Evolutionary conservation across 2,113 vertebrate genomes (phyloP).

Genomic region (Turnix velox): DNA sequence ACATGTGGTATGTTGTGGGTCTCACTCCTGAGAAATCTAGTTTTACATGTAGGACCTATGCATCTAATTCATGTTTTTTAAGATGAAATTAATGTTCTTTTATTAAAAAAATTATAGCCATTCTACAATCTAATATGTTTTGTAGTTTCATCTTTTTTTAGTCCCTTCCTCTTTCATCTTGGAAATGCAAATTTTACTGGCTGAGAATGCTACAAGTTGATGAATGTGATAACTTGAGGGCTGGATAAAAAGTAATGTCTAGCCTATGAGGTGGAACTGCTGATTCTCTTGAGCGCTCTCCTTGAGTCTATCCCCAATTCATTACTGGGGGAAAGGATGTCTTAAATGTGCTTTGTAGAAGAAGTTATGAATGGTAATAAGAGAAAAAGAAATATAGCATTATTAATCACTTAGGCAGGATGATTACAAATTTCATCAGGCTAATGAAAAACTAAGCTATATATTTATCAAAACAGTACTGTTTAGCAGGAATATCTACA

Average conservation of each 20-base stretch:
- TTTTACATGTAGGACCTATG: neutral
- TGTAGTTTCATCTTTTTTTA: neutral
- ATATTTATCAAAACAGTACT: neutral
- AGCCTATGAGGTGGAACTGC: neutral
- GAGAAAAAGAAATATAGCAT: constrained; percentile 14
- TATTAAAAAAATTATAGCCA: neutral
- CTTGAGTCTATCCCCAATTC: neutral
- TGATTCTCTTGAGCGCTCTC: neutral
- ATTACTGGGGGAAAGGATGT: constrained; percentile 24
- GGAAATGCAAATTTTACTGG: neutral
- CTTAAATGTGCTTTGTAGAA: neutral
- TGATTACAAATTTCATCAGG: constrained; percentile 18
- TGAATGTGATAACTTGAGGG: neutral
- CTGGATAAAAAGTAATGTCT: neutral
- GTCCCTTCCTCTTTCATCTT: neutral
- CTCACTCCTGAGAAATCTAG: neutral
- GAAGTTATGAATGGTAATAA: neutral
- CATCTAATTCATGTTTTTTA: neutral
- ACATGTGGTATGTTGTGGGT: neutral
- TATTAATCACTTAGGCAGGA: constrained; percentile 28
- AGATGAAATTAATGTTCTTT: neutral
- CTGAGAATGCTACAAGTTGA: neutral
- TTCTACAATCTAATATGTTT: neutral
- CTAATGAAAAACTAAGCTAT: constrained; percentile 21
- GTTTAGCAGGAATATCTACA: neutral